Evolutionary conservation across 2,113 vertebrate genomes (phyloP), one percentile per base, ranked within the genome.

Genomic region (Zingel zingel): DNA sequence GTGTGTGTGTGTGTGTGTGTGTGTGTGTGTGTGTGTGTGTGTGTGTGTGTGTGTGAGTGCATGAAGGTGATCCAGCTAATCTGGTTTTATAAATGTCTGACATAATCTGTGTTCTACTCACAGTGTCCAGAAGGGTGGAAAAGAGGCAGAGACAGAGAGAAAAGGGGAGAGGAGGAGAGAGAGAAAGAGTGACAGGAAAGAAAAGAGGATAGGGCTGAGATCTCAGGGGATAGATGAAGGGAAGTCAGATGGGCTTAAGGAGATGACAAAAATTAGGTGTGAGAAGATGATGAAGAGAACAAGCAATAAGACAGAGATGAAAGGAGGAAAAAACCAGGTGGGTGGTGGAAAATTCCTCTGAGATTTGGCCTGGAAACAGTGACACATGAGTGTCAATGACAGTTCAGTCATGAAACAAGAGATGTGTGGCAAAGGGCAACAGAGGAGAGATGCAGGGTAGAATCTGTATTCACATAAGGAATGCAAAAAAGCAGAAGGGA

Each of bases 1-100:
- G 66, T 23, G 56, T 70, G 85, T 79, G 81, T 91, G 90, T 48
- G 47, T 48, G 65, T 9, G 19, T 15, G 8, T 72, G 23, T 39
- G 21, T 54, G 56, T 64, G 85, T 77, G 78, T 90, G 89, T 77
- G 57, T 70, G 65, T 53, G 56, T 23, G 25, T 47, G 25, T 65
- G 73, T 71, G 21, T 10, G 39, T 58, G 51, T 33, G 5, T 64
- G 18, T 53, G 67, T 64, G 70, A 16, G 39, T 70, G 85, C 63
- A 65, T 91, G 91, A 93, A 93, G 90, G 93, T 93, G 92, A 94
- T 93, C 91, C 89, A 67, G 91, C 81, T 95, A 95, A 95, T 94
- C 93, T 81, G 82, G 83, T 89, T 91, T 94, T 90, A 88, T 88
- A 93, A 92, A 92, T 85, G 90, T 92, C 90, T 93, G 86, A 88